Conservation (phyloP, 2,888 invertebrate species). For the Stictocephala bisonia region DNA sequence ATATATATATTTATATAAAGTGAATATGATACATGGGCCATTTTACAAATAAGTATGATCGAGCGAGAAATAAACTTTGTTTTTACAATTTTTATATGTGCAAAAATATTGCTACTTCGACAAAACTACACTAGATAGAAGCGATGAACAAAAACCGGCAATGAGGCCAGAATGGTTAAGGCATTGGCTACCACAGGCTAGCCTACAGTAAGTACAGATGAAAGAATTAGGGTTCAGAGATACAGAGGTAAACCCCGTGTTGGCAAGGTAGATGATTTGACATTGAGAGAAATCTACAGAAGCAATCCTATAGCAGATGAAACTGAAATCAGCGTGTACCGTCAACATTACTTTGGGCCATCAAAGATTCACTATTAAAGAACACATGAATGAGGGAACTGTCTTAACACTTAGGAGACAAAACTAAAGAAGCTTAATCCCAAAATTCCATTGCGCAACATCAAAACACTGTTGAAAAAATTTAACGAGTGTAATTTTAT, state of each 20-base stretch:
- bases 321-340: too few relatives aligned
- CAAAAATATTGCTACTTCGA: conserved; percentile 48
- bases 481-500: neutral
- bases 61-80: conserved; percentile 48
- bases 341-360: too few relatives aligned
- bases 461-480: neutral
- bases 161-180: conserved; percentile 28
- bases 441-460: too few relatives aligned
- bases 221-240: conserved; percentile 50
- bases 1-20: conserved; percentile 60
- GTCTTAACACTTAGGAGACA: too few relatives aligned
- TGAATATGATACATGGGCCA: conserved; percentile 68
- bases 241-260: too few relatives aligned
- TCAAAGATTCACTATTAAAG: too few relatives aligned
- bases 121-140: conserved; percentile 46
- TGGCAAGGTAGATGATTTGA: too few relatives aligned
- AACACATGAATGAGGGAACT: too few relatives aligned
- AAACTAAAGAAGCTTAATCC: too few relatives aligned
- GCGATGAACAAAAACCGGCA: conserved; percentile 38
- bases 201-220: conserved; percentile 49
- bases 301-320: too few relatives aligned
- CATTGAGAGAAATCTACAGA: too few relatives aligned
- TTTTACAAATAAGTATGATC: conserved; percentile 46
- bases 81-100: conserved; percentile 45
- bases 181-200: conserved; percentile 32